These are phyloP conservation scores for Arctocebus calabarensis DNA, from an alignment of 2,797 vertebrate species.

Conservation along the genomic window DNA sequence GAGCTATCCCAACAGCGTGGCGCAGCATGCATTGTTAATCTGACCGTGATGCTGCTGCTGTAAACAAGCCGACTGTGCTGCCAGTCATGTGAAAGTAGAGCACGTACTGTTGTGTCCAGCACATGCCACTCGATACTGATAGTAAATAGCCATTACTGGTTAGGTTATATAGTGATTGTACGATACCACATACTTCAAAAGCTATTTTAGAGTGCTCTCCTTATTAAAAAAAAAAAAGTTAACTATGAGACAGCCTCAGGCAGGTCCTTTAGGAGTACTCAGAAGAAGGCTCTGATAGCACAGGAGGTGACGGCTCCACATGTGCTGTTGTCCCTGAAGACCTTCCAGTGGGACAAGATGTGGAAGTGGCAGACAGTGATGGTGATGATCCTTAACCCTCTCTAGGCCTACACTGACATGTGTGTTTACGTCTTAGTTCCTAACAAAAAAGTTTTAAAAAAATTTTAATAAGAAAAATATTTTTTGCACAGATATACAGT, in stretches of 20 bases:
- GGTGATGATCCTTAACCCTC: background rate
- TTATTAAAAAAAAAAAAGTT: background rate
- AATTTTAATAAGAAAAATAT: background rate
- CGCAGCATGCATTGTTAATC: background rate
- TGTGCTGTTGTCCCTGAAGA: background rate
- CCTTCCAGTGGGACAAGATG: background rate
- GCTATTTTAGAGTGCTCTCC: background rate
- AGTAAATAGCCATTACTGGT: background rate
- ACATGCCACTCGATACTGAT: background rate
- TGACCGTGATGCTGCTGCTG: background rate
- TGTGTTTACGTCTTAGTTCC: background rate
- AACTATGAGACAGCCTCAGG: background rate
- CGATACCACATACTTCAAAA: background rate
- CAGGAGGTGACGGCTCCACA: background rate
- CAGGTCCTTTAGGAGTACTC: background rate
- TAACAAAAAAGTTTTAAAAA: background rate
- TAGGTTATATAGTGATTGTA: background rate
- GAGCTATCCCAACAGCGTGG: background rate
- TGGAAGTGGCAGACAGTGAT: background rate
- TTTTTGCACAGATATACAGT: background rate
- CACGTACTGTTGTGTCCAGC: background rate
- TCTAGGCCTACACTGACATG: background rate
- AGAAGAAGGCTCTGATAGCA: background rate
- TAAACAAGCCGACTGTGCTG: background rate
- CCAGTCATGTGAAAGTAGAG: background rate